phyloP scores from a whole-genome alignment of 2,113 vertebrate genomes.

The Megalops atlanticus region DNA sequence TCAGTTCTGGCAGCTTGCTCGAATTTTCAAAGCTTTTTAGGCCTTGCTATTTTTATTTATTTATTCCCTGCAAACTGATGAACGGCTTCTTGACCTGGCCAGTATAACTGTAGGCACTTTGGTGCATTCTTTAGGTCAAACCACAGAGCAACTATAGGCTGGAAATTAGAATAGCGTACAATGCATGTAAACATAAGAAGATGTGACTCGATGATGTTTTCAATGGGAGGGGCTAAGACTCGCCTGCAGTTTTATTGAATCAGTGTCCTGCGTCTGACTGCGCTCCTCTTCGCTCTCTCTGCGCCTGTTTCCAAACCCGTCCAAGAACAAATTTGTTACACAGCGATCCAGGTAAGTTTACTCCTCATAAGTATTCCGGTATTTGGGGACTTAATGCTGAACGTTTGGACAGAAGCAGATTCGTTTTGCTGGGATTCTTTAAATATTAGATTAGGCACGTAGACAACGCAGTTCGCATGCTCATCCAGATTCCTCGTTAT shows the following conservation, averaged over 20 bases:
- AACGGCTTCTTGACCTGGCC: constrained; percentile 75
- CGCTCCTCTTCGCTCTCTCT: not conserved
- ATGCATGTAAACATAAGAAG: constrained; percentile 75
- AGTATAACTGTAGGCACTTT: constrained; percentile 75
- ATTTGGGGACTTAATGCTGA: not conserved
- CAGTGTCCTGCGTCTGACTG: constrained; percentile 52
- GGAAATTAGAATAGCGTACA: constrained; percentile 67
- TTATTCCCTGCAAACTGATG: constrained; percentile 48
- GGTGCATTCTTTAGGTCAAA: too few species aligned
- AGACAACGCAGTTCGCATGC: too few species aligned
- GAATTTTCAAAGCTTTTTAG: constrained; percentile 62
- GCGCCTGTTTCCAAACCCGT: not conserved
- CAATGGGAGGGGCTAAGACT: constrained; percentile 78
- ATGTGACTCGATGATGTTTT: constrained; percentile 57
- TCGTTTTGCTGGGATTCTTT: not conserved
- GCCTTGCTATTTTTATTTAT: constrained; percentile 63
- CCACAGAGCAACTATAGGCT: too few species aligned
- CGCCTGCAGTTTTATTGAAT: constrained; percentile 61
- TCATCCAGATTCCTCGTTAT: too few species aligned
- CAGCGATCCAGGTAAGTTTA: not conserved
- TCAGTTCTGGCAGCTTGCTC: constrained; percentile 74
- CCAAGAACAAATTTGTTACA: not conserved
- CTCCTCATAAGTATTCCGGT: not conserved
- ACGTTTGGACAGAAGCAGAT: not conserved
- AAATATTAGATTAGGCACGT: too few species aligned